These are phyloP conservation scores for Euschistus heros DNA, from an alignment of 1,140 invertebrate species.

Conservation along the genomic window DNA sequence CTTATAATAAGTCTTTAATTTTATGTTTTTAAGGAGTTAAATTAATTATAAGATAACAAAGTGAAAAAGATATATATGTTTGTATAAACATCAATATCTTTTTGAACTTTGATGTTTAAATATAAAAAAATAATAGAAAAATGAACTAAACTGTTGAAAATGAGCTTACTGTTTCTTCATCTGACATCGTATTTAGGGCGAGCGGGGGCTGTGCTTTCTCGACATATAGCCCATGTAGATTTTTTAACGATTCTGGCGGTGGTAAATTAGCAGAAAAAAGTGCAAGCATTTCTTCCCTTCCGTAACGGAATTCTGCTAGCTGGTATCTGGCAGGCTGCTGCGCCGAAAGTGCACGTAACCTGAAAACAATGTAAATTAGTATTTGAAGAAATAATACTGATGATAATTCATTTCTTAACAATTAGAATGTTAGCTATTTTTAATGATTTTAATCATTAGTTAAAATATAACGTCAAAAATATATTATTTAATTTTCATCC, in stretches of 20 bases:
- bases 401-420: too few relatives aligned
- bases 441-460: too few relatives aligned
- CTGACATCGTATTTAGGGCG: conserved; percentile 60
- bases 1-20: too few relatives aligned
- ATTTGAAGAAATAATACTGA: too few relatives aligned
- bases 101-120: not conserved
- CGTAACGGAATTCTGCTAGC: conserved; percentile 66
- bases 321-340: conserved; percentile 38
- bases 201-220: conserved; percentile 67
- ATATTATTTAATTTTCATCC: too few relatives aligned
- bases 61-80: too few relatives aligned
- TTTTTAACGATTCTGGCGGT: conserved; percentile 52
- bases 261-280: conserved; percentile 57
- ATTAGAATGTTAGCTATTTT: too few relatives aligned
- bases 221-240: conserved; percentile 53
- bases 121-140: not conserved
- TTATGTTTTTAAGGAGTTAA: too few relatives aligned
- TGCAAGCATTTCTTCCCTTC: conserved; percentile 79
- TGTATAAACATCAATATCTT: too few relatives aligned
- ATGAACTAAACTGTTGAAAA: too few relatives aligned
- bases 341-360: conserved; percentile 51
- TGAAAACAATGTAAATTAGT: conserved; percentile 21
- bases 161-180: conserved; percentile 62
- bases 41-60: too few relatives aligned
- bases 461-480: too few relatives aligned